Evolutionary conservation across 2,888 invertebrate genomes (phyloP).

Genomic region (Trisateles emortualis): DNA sequence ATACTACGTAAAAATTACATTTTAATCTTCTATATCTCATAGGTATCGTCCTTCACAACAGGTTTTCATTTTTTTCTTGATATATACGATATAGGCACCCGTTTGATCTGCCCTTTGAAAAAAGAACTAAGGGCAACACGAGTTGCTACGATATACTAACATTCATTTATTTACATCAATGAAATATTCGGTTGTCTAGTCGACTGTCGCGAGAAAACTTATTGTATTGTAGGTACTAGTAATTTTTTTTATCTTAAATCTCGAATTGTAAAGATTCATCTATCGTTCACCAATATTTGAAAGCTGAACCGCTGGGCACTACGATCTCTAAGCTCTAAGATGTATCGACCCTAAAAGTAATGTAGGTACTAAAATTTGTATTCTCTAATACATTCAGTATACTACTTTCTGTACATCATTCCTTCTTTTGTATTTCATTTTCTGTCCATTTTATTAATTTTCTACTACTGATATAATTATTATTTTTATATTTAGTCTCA

Average conservation of each 20-base stretch:
- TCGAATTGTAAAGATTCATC: slow-evolving; percentile 75
- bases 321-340: slow-evolving; percentile 75
- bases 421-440: slow-evolving; percentile 32
- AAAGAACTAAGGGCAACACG: slow-evolving; percentile 57
- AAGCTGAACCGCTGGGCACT: slow-evolving; percentile 82
- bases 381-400: slow-evolving; percentile 71
- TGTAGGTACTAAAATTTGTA: slow-evolving; percentile 70
- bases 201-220: slow-evolving; percentile 63
- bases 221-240: slow-evolving; percentile 65
- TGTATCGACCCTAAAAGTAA: slow-evolving; percentile 72
- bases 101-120: slow-evolving; percentile 56
- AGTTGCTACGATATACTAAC: slow-evolving; percentile 73
- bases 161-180: slow-evolving; percentile 79
- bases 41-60: slow-evolving; percentile 85
- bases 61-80: slow-evolving; percentile 63
- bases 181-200: slow-evolving; percentile 62
- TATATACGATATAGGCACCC: slow-evolving; percentile 68
- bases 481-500: slow-evolving; percentile 37
- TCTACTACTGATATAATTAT: slow-evolving; percentile 21
- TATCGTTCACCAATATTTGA: slow-evolving; percentile 83
- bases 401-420: slow-evolving; percentile 66
- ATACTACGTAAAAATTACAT: slow-evolving; percentile 71
- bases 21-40: slow-evolving; percentile 76
- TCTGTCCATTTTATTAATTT: slow-evolving; percentile 16
- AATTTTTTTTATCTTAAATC: slow-evolving; percentile 66